These are phyloP conservation scores for Tragelaphus oryx DNA, from an alignment of 2,797 vertebrate species.

Conservation along the genomic window DNA sequence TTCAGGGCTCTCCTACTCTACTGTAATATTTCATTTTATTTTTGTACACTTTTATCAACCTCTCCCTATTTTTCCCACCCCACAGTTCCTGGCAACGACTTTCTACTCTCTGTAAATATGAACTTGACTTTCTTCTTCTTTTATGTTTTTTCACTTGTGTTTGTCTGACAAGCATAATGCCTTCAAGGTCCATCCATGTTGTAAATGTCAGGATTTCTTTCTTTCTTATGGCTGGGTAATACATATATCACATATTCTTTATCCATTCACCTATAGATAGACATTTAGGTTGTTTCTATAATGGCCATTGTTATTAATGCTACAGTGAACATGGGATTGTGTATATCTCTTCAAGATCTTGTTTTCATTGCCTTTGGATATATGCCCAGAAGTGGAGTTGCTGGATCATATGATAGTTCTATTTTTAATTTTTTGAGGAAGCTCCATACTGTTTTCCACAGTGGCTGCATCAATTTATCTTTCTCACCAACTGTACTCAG, in stretches of 20 bases:
- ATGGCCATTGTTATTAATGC: neutral
- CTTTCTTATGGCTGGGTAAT: neutral
- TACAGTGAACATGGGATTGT: neutral
- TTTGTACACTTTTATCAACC: neutral
- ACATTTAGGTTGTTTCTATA: neutral
- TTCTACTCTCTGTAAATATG: neutral
- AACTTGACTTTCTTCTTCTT: neutral
- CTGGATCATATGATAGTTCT: neutral
- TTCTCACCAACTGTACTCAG: neutral
- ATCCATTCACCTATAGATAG: neutral
- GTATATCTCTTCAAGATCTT: neutral
- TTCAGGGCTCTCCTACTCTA: neutral
- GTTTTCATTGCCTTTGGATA: neutral
- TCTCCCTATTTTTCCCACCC: neutral
- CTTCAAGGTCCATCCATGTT: neutral
- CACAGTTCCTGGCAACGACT: neutral
- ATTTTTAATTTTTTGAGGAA: conserved; percentile 13
- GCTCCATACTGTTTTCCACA: neutral
- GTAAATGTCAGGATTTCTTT: neutral
- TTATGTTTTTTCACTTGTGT: neutral
- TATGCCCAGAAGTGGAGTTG: neutral
- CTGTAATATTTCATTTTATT: neutral
- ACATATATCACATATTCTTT: neutral
- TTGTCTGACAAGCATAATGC: neutral
- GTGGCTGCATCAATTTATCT: neutral